phyloP scores from a whole-genome alignment of 2,888 invertebrate species.

The Agonum fuliginosum region DNA sequence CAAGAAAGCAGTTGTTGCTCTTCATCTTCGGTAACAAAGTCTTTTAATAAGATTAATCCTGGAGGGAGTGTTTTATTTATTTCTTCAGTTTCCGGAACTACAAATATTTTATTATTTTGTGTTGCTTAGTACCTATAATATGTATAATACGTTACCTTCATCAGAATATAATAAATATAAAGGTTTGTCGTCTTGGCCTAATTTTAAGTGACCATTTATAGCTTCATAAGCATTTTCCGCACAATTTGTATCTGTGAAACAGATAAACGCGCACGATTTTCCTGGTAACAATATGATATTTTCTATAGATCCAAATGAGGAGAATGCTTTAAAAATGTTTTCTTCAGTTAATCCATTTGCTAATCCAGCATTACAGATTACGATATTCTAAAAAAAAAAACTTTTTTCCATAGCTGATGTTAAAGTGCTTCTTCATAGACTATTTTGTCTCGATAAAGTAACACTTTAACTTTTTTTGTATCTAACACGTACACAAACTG shows the following conservation, averaged over 20 bases:
- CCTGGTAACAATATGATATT: conserved; percentile 83
- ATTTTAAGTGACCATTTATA: conserved; percentile 77
- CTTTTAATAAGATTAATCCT: conserved; percentile 81
- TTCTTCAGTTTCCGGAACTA: conserved; percentile 64
- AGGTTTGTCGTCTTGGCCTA: conserved; percentile 77
- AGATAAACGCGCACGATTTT: conserved; percentile 88
- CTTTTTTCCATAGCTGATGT: no score
- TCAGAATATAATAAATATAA: conserved; percentile 81
- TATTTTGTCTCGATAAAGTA: no score
- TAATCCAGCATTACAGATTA: conserved; percentile 91
- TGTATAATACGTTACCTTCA: conserved; percentile 72
- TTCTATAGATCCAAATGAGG: conserved; percentile 75
- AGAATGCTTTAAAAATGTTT: conserved; percentile 75
- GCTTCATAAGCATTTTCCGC: conserved; percentile 76
- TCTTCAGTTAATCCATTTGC: conserved; percentile 85
- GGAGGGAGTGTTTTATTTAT: conserved; percentile 75
- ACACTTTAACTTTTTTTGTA: no score
- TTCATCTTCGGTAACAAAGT: conserved; percentile 84
- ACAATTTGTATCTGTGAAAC: conserved; percentile 74
- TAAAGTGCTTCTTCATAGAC: no score
- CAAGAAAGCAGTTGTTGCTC: conserved; percentile 78
- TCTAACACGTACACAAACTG: no score
- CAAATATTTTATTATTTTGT: conserved; percentile 49
- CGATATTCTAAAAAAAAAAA: conserved; percentile 80
- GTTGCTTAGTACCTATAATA: conserved; percentile 63